Percentiles rank a stretch among this genome's conserved stretches.
These are phyloP conservation scores for Madoqua kirkii DNA, from an alignment of 2,113 vertebrate genomes.

Conservation along the genomic window DNA sequence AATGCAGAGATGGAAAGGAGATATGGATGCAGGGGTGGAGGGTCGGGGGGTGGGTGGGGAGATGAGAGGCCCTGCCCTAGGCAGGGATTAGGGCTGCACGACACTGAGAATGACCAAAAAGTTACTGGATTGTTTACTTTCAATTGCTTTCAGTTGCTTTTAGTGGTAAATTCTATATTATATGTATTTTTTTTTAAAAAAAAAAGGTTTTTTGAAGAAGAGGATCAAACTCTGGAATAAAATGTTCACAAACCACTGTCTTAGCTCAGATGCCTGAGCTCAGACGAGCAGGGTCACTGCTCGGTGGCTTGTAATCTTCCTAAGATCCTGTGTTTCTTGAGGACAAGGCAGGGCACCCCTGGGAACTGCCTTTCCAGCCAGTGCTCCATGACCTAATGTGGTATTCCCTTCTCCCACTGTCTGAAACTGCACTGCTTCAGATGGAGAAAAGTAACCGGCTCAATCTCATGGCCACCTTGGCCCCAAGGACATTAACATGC, in stretches of 20 bases:
- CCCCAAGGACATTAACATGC: not conserved
- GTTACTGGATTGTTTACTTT: not conserved
- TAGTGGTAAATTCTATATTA: too few relatives aligned
- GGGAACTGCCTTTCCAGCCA: not conserved
- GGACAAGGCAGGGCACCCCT: accelerated
- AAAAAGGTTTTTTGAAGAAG: not conserved
- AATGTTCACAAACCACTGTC: not conserved
- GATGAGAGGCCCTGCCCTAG: not conserved
- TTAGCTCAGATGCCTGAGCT: not conserved
- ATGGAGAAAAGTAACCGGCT: not conserved
- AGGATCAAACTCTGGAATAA: not conserved
- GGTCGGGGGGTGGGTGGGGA: accelerated
- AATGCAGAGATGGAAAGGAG: not conserved
- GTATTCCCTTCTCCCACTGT: too few relatives aligned
- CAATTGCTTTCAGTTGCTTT: not conserved
- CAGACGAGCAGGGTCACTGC: not conserved
- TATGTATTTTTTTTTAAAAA: too few relatives aligned
- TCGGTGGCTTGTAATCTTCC: not conserved
- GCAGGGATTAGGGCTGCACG: not conserved
- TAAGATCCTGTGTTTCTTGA: not conserved
- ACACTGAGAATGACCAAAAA: not conserved
- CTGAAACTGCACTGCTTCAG: not conserved
- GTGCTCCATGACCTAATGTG: not conserved
- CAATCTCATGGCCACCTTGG: not conserved
- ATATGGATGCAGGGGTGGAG: not conserved